phyloP scores from a whole-genome alignment of 37 sponge, comb jelly and placozoan genomes.

The Aphrocallistes beatrix region DNA sequence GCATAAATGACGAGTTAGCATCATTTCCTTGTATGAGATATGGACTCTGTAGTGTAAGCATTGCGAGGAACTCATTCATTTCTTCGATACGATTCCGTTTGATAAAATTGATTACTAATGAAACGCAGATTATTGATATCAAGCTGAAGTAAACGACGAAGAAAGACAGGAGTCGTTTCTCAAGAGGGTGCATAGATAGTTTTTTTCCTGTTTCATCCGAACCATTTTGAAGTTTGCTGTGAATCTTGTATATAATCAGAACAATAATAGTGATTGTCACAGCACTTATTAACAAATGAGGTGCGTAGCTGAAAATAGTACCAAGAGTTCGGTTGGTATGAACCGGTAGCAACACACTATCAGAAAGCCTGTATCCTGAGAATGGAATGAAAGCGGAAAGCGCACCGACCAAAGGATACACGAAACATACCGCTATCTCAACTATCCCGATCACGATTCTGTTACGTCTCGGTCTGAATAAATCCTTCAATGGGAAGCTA shows the following conservation, averaged over 20 bases:
- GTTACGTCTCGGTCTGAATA: not conserved
- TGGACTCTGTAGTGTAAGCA: not conserved
- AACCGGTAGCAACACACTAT: not conserved
- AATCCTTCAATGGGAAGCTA: not conserved
- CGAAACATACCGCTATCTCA: not conserved
- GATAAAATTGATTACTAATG: not conserved
- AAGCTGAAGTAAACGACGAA: not conserved
- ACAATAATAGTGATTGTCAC: not conserved
- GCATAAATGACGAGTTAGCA: not conserved
- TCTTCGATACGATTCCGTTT: not conserved
- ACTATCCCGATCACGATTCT: not conserved
- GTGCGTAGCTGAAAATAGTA: not conserved
- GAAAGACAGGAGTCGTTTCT: not conserved
- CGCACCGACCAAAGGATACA: not conserved
- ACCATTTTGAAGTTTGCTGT: not conserved
- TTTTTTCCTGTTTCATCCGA: not conserved
- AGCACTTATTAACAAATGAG: not conserved
- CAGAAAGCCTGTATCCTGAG: not conserved
- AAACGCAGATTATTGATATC: not conserved
- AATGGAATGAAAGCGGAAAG: not conserved
- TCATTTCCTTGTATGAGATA: no score
- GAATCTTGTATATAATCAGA: not conserved
- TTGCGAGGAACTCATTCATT: not conserved
- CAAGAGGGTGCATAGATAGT: not conserved
- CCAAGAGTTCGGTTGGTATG: not conserved